phyloP scores from a whole-genome alignment of 2,888 invertebrate species.

The Auanema freiburgensis region DNA sequence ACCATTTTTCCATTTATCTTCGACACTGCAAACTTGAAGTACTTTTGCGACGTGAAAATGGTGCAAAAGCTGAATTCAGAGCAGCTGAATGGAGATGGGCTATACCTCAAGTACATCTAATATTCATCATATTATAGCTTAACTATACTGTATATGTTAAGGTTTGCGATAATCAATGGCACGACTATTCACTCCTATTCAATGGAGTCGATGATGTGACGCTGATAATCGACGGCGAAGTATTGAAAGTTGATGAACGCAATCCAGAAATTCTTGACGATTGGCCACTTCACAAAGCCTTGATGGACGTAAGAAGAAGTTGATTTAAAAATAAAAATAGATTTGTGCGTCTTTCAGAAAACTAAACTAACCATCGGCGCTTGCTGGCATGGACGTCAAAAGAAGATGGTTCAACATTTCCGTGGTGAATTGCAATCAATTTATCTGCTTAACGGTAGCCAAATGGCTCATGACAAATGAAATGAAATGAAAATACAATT shows the following conservation, averaged over 20 bases:
- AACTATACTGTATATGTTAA: not conserved
- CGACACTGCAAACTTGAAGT: constrained; percentile 94
- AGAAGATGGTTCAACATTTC: constrained; percentile 86
- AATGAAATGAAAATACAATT: not conserved
- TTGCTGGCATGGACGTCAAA: constrained; percentile 82
- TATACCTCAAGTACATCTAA: constrained; percentile 73
- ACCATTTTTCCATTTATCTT: constrained; percentile 95
- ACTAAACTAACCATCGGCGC: constrained; percentile 92
- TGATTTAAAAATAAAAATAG: not conserved
- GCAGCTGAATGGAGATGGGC: constrained; percentile 99
- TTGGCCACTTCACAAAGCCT: constrained; percentile 95
- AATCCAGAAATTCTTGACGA: constrained; percentile 98
- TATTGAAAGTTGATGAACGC: constrained; percentile 70
- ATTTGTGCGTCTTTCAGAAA: constrained; percentile 47
- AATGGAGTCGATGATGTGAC: constrained; percentile 77
- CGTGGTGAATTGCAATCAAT: constrained; percentile 86
- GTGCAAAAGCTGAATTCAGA: constrained; percentile 69
- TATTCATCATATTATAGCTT: not conserved
- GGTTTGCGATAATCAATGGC: constrained; percentile 96
- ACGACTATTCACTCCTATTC: constrained; percentile 92
- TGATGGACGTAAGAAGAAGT: constrained; percentile 71
- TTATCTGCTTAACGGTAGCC: constrained; percentile 75
- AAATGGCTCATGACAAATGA: not conserved
- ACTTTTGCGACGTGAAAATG: constrained; percentile 80
- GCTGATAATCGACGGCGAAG: constrained; percentile 55